These are phyloP conservation scores for Cryptotis parvus DNA, from an alignment of 2,113 vertebrate species.

Conservation along the genomic window DNA sequence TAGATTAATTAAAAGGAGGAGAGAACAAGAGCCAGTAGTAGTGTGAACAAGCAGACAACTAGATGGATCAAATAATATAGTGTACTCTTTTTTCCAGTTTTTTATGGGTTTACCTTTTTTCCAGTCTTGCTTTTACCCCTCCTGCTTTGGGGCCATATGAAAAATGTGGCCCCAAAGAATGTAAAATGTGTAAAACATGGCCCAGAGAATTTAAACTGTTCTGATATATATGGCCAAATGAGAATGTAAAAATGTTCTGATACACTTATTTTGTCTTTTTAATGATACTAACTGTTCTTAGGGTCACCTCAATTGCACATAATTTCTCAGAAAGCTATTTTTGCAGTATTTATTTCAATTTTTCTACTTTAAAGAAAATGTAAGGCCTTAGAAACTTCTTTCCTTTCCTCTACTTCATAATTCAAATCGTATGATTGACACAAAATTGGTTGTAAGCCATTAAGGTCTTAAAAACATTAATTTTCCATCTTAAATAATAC, in stretches of 20 bases:
- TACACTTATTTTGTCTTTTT: background rate
- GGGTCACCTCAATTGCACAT: background rate
- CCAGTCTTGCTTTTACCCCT: too few relatives aligned
- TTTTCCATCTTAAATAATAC: constrained; percentile 14
- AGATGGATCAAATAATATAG: background rate
- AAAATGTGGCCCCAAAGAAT: too few relatives aligned
- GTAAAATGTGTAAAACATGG: too few relatives aligned
- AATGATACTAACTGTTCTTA: background rate
- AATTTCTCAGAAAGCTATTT: constrained; percentile 33
- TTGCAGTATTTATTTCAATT: background rate
- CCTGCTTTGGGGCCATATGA: too few relatives aligned
- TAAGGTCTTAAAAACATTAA: constrained; percentile 13
- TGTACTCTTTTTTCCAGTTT: constrained; percentile 22
- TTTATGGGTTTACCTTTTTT: too few relatives aligned
- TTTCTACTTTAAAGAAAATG: background rate
- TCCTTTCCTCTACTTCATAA: background rate
- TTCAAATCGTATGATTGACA: background rate
- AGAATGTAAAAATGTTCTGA: constrained; percentile 36
- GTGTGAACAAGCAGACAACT: background rate
- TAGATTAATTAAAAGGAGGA: rapidly evolving
- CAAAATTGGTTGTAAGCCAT: background rate
- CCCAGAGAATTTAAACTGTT: too few relatives aligned
- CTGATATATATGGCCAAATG: too few relatives aligned
- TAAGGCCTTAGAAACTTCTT: background rate
- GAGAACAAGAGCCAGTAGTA: rapidly evolving